Base-by-base conservation (phyloP, 37 sponge, comb jelly and placozoan genomes). In the Tethya wilhelma region DNA sequence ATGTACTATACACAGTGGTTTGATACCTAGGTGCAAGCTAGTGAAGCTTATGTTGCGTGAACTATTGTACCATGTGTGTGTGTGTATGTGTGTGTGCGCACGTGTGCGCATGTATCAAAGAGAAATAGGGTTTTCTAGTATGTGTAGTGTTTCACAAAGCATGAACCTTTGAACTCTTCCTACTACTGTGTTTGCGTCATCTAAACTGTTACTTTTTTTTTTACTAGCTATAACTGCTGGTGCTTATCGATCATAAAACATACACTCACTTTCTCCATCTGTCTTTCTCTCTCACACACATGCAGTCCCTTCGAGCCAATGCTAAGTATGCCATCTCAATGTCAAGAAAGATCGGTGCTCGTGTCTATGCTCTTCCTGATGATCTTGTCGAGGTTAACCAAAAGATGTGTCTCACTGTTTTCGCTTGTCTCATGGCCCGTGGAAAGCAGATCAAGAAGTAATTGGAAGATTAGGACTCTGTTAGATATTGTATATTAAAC, bases 311-410 rank as follows among this genome's bases (percentile, higher is more conserved):
- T 77, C 56, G 90, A 67, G 73, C 71, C 58, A 97, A 97, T 81
- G 98, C 98, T 63, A 92, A 95, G 68, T 97, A 97, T 65, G 98
- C 98, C 71, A 95, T 98, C 80, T 93, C 96, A 53, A 95, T 96
- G 94, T 89, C 85, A 19, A 72, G 96, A 0, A 95, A 98, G 88
- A 90, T 95, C 40, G 98, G 98, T 14, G 98, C 98, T 3, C 82
- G 95, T 38, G 93, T 97, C 43, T 97, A 92, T 75, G 98, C 98
- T 29, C 91, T 97, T 45, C 95, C 98, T 38, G 98, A 97, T 26
- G 98, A 97, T 78, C 86, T 97, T 39, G 90, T 95, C 22, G 98
- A 97, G 84, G 89, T 80, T 20, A 97, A 97, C 45, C 88, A 75
- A 39, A 97, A 97, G 89, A 97, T 97, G 98, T 90, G 95, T 17